Evolutionary conservation across 1,140 invertebrate genomes (phyloP).

Genomic region (Bombus difficillimus): DNA sequence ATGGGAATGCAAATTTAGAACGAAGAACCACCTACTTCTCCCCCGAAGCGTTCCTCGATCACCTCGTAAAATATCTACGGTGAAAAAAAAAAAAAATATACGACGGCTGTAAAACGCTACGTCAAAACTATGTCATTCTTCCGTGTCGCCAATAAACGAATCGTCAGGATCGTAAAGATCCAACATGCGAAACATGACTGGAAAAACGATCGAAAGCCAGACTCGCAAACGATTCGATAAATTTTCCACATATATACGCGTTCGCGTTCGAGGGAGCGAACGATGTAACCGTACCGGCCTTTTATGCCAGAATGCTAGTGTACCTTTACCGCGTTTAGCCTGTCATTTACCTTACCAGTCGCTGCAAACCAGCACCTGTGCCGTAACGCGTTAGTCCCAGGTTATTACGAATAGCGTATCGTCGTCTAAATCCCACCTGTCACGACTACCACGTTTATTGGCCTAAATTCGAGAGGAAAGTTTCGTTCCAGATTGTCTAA

Average conservation of each 20-base stretch:
- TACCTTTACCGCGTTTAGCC: slow-evolving; percentile 25
- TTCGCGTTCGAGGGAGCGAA: neutral
- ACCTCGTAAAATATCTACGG: neutral
- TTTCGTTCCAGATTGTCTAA: neutral
- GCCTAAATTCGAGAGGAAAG: slow-evolving; percentile 27
- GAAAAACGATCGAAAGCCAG: neutral
- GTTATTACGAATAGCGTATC: slow-evolving; percentile 15
- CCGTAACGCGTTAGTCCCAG: neutral
- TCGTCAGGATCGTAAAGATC: slow-evolving; percentile 32
- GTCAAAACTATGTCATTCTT: neutral
- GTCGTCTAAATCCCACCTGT: neutral
- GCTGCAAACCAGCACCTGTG: slow-evolving; percentile 36
- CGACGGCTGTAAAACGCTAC: neutral
- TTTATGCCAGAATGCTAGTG: slow-evolving; percentile 46
- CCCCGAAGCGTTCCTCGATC: neutral
- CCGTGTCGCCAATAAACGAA: no score
- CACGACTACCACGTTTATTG: neutral
- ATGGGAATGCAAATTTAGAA: slow-evolving; percentile 2
- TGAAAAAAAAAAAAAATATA: neutral
- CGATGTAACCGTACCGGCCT: neutral
- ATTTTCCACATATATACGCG: neutral
- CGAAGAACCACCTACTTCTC: neutral
- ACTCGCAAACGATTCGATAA: slow-evolving; percentile 20
- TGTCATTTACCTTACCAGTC: slow-evolving; percentile 17
- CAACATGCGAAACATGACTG: neutral